phyloP scores from a whole-genome alignment of 2,888 invertebrate genomes.

The Cantharis lateralis region DNA sequence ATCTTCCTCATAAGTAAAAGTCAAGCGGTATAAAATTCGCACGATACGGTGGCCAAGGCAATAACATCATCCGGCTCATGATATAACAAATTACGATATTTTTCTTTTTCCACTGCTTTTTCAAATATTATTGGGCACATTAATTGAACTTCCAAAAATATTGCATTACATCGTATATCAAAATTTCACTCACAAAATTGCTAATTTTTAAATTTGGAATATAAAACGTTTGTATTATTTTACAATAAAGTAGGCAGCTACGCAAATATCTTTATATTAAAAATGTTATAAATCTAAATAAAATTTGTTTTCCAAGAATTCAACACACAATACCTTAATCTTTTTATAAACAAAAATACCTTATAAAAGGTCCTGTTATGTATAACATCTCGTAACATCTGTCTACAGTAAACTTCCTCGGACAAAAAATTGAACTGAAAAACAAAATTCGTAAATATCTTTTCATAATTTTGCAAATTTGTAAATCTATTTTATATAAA shows the following conservation, averaged over 20 bases:
- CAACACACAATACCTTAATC: not conserved
- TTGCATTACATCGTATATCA: not conserved
- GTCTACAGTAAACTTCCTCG: not conserved
- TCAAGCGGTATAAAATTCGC: slow-evolving; percentile 2
- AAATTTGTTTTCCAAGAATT: not conserved
- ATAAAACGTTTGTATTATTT: not conserved
- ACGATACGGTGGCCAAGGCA: slow-evolving; percentile 1
- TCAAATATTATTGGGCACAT: slow-evolving; percentile 5
- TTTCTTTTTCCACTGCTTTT: not conserved
- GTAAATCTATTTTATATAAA: not conserved
- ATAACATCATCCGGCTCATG: slow-evolving; percentile 3
- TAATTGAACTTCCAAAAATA: slow-evolving; percentile 1
- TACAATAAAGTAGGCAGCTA: not conserved
- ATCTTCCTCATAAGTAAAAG: slow-evolving; percentile 3
- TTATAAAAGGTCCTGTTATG: not conserved
- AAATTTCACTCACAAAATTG: not conserved
- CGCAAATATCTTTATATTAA: not conserved
- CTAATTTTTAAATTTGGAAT: not conserved
- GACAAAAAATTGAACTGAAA: not conserved
- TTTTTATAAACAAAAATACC: not conserved
- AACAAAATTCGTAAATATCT: not conserved
- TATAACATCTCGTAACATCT: not conserved
- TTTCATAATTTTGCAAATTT: not conserved
- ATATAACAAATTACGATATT: slow-evolving; percentile 5
- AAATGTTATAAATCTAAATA: not conserved